Percentiles rank a stretch among this genome's conserved stretches.
These are phyloP conservation scores for Chaetodon trifascialis DNA, from an alignment of 2,113 vertebrate genomes.

Conservation along the genomic window DNA sequence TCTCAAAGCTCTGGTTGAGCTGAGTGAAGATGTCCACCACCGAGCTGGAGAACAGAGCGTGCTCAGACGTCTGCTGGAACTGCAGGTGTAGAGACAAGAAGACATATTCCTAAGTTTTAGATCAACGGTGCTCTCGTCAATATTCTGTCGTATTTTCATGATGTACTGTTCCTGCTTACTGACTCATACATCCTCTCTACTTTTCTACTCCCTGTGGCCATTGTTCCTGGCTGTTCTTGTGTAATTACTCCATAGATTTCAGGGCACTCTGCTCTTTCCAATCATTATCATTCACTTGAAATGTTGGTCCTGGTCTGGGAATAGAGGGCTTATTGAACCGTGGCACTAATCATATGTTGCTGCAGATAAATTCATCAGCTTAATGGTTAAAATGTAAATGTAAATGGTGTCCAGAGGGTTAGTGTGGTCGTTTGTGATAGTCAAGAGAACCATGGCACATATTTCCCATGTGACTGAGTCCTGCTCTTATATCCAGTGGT, in stretches of 20 bases:
- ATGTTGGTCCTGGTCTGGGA: constrained; percentile 14
- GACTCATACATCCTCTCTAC: neutral
- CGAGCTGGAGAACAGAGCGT: constrained; percentile 97
- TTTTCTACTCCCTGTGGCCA: neutral
- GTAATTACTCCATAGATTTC: constrained; percentile 17
- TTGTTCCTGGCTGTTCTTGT: neutral
- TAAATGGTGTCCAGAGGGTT: constrained; percentile 6
- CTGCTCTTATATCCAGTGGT: neutral
- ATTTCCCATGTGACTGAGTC: constrained; percentile 13
- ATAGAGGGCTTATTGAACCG: neutral
- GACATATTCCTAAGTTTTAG: neutral
- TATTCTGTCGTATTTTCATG: neutral
- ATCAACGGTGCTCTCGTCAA: neutral
- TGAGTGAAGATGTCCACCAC: constrained; percentile 99
- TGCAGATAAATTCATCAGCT: constrained; percentile 24
- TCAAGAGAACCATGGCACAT: constrained; percentile 12
- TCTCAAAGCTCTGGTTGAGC: constrained; percentile 99
- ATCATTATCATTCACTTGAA: constrained; percentile 17
- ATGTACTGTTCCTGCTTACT: neutral
- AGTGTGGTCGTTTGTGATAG: neutral
- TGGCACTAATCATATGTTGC: constrained; percentile 6
- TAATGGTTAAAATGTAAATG: constrained; percentile 9
- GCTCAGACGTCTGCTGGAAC: constrained; percentile 98
- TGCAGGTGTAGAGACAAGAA: constrained; percentile 56
- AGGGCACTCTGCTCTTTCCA: constrained; percentile 12